Base-by-base conservation (phyloP, 2,113 vertebrate genomes). In the Sceloporus undulatus region DNA sequence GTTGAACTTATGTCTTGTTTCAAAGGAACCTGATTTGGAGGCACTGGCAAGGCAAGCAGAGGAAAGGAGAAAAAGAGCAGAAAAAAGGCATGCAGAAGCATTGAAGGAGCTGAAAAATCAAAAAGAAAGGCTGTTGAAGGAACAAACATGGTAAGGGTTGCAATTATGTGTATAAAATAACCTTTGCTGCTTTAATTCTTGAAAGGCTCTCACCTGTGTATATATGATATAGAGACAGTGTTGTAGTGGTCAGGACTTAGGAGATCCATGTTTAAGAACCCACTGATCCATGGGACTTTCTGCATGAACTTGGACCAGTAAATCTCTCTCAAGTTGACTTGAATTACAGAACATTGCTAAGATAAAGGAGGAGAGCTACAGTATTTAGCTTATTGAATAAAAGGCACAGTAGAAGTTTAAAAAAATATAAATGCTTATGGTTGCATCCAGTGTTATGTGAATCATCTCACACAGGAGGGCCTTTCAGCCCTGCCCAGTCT, bases 51-150 rank as follows among this genome's bases (percentile, higher is more conserved):
- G 87, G 84, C 96, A 90, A 91, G 96, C 95, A 68, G 96, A 96
- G 86, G 96, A 98, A 87, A 97, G 98, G 74, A 96, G 96, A 13
- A 89, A 93, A 87, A 98, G 94, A 95, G 99, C 98, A n/a, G 97
- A 97, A 89, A 93, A 92, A 23, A 98, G 98, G 74, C 98, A 98
- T 9, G 94, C 95, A 88, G 97, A 98, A 90, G 99, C 99, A 4
- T 93, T 99, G 77, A 97, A 96, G 92, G 96, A 98, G 83, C 97
- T 98, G 84, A 98, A 98, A 93, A 95, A 94, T 1, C 97, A 98
- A 81, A 98, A 93, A 90, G 97, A 98, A 80, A 95, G 95, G 85
- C 88, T 97, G 11, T 89, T 94, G 29, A 94, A 90, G 92, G 97
- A 95, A 40, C 97, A 97, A 91, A 94, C 90, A 77, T 94, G 97